A percentile compares a stretch with the other conserved stretches of the same genome.
Evolutionary conservation across 2,888 invertebrate species (phyloP).

Genomic region (Meta bourneti): DNA sequence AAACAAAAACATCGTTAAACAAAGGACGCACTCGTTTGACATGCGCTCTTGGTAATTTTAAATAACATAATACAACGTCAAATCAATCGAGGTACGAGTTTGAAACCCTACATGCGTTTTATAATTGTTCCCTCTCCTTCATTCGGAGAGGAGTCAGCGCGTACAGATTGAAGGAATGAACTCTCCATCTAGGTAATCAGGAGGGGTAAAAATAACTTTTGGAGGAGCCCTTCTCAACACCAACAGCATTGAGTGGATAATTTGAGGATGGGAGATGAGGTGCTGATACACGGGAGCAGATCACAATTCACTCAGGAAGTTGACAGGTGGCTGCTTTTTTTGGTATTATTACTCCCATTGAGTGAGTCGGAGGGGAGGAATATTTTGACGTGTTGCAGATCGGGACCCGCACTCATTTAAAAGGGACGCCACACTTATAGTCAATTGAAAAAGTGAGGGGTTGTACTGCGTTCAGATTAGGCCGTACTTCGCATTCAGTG

Average conservation of each 20-base stretch:
- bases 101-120: neutral
- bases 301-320: slow-evolving; percentile 42
- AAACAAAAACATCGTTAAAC: no score
- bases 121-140: no score
- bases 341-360: neutral
- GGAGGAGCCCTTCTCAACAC: slow-evolving; percentile 2
- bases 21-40: no score
- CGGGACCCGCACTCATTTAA: neutral
- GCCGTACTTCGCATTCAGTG: no score
- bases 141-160: neutral
- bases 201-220: slow-evolving; percentile 30
- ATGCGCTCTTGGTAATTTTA: no score
- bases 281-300: slow-evolving; percentile 7
- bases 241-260: slow-evolving; percentile 9
- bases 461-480: neutral
- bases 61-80: no score
- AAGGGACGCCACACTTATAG: no score
- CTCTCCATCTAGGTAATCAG: slow-evolving; percentile 32
- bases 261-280: slow-evolving; percentile 42
- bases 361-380: slow-evolving; percentile 3
- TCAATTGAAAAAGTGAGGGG: neutral
- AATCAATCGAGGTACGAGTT: no score
- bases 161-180: slow-evolving; percentile 4
- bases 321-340: slow-evolving; percentile 53
- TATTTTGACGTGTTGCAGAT: neutral